Base-by-base conservation (phyloP, 2,888 invertebrate genomes). In the Coleophora deauratella region DNA sequence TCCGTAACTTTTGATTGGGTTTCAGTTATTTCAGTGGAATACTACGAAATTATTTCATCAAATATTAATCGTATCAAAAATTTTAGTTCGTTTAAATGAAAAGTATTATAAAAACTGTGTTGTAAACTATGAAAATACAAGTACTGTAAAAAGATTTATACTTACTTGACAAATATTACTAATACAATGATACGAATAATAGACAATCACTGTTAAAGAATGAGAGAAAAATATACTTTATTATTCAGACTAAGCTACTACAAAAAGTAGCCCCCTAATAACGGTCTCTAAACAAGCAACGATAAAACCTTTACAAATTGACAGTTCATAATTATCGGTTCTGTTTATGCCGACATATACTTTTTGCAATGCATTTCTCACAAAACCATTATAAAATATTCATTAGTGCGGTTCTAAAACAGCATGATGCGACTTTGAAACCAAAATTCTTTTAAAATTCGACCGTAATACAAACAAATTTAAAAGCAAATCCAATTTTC, bases 341-440 rank as follows among this genome's bases (percentile, higher is more conserved):
- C 60, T 64, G 56, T 59, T 53, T 49, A 44, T 46, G 38, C 49
- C 50, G 50, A 46, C 47, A 49, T 37, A 33, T 32, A 32, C 39
- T 33, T 40, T 51, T 45, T 40, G 50, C 49, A 49, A 35, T 47
- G 42, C 52, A 55, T 58, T 54, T 58, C 37, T 45, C 32, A 37
- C 39, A 41, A 41, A 44, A 41, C 58, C 45, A 50, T 57, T 55
- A 61, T 55, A 64, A 57, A 62, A 67, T 46, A 42, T 57, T 64
- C 56, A 60, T 69, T 71, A 62, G 51, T 68, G 75, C 45, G 80
- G 80, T 74, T 52, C 66, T 62, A 59, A 71, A 69, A 62, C 78
- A 70, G 74, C 75, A 58, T 51, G 80, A 66, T 47, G 50, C 43
- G 38, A 33, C 6, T 21, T 41, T 27, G 33, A 40, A 7, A 34